Base-by-base conservation (phyloP, 1,140 invertebrate genomes). In the Pseudobourletiella spinata region DNA sequence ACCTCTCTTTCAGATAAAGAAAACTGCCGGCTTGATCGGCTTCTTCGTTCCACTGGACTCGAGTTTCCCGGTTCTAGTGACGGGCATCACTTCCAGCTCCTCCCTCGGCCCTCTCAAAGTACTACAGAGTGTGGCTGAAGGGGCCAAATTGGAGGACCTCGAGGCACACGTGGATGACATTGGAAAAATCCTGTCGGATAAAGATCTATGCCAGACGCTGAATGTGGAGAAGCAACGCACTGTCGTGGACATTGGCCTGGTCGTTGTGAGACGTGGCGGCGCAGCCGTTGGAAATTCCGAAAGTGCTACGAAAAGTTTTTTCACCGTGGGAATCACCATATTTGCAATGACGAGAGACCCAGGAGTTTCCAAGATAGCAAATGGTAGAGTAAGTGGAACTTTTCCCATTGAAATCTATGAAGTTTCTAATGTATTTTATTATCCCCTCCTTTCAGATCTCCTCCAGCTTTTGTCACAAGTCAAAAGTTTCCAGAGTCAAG, bases 1-100 rank as follows among this genome's bases (percentile, higher is more conserved):
- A n/a, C n/a, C n/a, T 26, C 54, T 48, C 28, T 72, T 72, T 58
- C 35, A 81, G 80, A 73, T 80, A 48, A 73, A 80, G 56, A 75
- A 74, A 56, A 79, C 83, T 24, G 81, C 83, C 6, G 81, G 85
- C 70, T 76, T 86, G 8, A 79, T 88, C 61, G 86, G 86, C 20
- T 86, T 85, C 71, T 89, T 88, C 76, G 81, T 88, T 42, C 76
- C 74, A 1, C 79, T 83, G 0, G 73, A 78, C 25, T 77, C 76
- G 0, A 83, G 79, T 72, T 83, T 80, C 72, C 76, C 79, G 11
- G 70, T 84, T 2, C 68, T 84, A 6, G 73, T 81, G 35, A 75
- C 79, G 2, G 78, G 79, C 15, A 70, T 84, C 22, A 78, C 81
- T 55, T 78, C 79, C 2, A 78, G 76, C 73, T 70, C 75, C 2